Percentiles rank a stretch among this genome's conserved stretches.
Evolutionary conservation across 2,797 vertebrate genomes (phyloP).

Genomic region (Luscinia megarhynchos): DNA sequence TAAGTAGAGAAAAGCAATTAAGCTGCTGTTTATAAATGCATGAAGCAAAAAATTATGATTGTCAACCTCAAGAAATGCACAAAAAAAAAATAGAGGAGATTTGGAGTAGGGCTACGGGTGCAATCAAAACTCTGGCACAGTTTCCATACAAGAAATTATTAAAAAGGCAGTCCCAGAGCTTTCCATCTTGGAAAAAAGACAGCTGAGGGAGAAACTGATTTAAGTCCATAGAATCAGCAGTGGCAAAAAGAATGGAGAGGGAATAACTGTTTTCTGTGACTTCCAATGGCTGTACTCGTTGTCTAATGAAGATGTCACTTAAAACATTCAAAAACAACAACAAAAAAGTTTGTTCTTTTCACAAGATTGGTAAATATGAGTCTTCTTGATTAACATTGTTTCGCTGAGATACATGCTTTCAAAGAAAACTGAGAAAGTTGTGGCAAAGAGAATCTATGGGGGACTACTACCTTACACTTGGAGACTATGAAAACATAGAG

Average conservation of each 20-base stretch:
- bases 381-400: not conserved
- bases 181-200: not conserved
- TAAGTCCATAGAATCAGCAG: not conserved
- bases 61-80: not conserved
- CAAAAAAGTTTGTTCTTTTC: not conserved
- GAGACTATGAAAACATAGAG: not conserved
- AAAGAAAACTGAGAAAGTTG: not conserved
- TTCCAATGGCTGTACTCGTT: not conserved
- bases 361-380: not conserved
- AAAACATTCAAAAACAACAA: not conserved
- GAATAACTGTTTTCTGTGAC: not conserved
- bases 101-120: not conserved
- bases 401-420: not conserved
- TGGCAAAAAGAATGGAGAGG: not conserved
- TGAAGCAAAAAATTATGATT: not conserved
- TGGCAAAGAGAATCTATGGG: not conserved
- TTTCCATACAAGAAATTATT: not conserved
- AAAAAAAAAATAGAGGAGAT: fast-evolving
- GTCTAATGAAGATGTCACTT: not conserved
- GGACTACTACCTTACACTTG: not conserved
- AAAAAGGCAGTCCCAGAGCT: not conserved
- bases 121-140: not conserved
- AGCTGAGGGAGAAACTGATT: not conserved
- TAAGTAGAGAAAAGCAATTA: not conserved
- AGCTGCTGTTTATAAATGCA: not conserved